phyloP scores from a whole-genome alignment of 2,113 vertebrate genomes.

The Leptobrachium ailaonicum region DNA sequence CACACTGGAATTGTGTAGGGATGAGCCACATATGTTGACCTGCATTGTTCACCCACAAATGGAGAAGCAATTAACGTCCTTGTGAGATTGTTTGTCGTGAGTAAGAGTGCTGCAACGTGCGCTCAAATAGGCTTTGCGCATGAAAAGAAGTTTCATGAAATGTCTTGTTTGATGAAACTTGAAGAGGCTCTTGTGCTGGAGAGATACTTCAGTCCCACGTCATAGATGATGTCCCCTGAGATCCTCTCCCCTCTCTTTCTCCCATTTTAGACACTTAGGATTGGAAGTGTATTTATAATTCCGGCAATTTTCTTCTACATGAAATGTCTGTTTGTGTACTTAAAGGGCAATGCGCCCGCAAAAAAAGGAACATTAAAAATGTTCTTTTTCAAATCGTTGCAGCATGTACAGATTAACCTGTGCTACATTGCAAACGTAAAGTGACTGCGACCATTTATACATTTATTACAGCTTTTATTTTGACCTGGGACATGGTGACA shows the following conservation, averaged over 20 bases:
- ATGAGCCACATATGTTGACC: conserved; percentile 32
- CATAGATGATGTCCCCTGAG: conserved; percentile 24
- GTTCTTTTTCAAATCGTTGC: too few species aligned
- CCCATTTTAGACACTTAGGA: conserved; percentile 8
- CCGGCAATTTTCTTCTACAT: conserved; percentile 22
- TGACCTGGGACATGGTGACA: too few species aligned
- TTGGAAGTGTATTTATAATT: conserved; percentile 17
- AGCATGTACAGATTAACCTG: too few species aligned
- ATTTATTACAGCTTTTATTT: too few species aligned
- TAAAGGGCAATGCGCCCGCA: not conserved
- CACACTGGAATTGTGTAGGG: conserved; percentile 38
- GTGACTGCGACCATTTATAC: too few species aligned
- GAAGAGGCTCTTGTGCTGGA: conserved; percentile 39
- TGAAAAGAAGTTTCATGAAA: conserved; percentile 35
- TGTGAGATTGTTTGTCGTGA: conserved; percentile 9
- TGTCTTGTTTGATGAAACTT: conserved; percentile 44
- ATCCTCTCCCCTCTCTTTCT: not conserved
- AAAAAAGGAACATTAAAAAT: too few species aligned
- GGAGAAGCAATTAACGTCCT: conserved; percentile 30
- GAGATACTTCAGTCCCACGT: conserved; percentile 35
- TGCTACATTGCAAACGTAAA: too few species aligned
- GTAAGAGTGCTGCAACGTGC: not conserved
- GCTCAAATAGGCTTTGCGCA: not conserved
- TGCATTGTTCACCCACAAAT: conserved; percentile 30
- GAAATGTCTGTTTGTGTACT: conserved; percentile 18